Percentiles rank a stretch among this genome's conserved stretches.
These are phyloP conservation scores for Psococerastis gibbosa DNA, from an alignment of 2,888 invertebrate species.

Conservation along the genomic window DNA sequence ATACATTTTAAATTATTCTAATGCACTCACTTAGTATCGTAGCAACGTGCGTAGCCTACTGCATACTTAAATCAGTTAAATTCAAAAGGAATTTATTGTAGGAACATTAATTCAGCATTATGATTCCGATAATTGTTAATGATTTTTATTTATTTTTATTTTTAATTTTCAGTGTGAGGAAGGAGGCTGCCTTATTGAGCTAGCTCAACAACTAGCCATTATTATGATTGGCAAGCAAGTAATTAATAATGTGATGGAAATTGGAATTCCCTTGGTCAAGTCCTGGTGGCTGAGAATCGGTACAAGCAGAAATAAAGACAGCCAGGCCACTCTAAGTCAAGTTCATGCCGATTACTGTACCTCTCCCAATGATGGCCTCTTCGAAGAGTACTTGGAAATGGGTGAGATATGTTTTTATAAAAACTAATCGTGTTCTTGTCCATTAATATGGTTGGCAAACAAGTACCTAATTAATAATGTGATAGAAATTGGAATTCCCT, in stretches of 20 bases:
- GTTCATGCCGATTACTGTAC: constrained; percentile 13
- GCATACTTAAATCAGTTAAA: too few species aligned
- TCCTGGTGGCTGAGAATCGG: constrained; percentile 27
- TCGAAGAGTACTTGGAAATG: constrained; percentile 39
- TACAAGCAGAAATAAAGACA: constrained; percentile 7
- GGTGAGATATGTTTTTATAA: too few species aligned
- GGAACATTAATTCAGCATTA: too few species aligned
- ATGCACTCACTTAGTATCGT: too few species aligned
- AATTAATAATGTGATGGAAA: constrained; percentile 35
- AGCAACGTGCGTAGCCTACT: too few species aligned
- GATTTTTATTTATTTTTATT: too few species aligned
- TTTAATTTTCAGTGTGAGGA: constrained; percentile 33
- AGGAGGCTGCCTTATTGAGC: constrained; percentile 34
- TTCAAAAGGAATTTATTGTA: too few species aligned
- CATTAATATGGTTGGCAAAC: constrained; percentile 39
- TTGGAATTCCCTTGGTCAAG: constrained; percentile 32
- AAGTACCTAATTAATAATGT: constrained; percentile 36
- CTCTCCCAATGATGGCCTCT: constrained; percentile 30
- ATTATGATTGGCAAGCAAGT: constrained; percentile 39
- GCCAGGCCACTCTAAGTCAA: constrained; percentile 4
- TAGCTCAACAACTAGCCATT: constrained; percentile 35
- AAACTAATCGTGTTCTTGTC: too few species aligned
- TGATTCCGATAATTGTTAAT: too few species aligned
- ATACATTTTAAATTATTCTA: too few species aligned
- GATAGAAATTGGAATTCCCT: constrained; percentile 33